phyloP scores from a whole-genome alignment of 2,797 vertebrate genomes.

The Vultur gryphus region DNA sequence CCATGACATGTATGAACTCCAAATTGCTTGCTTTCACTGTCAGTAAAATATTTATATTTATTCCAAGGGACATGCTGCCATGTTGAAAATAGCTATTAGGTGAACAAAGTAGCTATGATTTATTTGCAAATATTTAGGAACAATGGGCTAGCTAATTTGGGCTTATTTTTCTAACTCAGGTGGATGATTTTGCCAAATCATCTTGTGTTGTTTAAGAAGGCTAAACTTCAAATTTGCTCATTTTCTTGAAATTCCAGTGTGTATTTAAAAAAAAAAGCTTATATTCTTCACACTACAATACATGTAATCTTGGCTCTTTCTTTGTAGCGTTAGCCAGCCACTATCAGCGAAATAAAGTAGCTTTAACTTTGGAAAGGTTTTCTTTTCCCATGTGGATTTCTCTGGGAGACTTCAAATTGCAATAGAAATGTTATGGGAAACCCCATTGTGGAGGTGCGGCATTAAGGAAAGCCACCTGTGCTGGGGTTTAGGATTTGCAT shows the following conservation, averaged over 20 bases:
- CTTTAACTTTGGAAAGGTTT: conserved; percentile 35
- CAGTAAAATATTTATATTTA: conserved; percentile 45
- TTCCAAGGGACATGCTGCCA: not conserved
- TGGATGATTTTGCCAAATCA: conserved; percentile 32
- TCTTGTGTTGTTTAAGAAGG: conserved; percentile 26
- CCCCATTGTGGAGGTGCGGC: not conserved
- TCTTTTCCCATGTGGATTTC: not conserved
- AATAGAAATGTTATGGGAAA: not conserved
- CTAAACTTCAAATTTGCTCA: conserved; percentile 21
- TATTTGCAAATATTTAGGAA: conserved; percentile 18
- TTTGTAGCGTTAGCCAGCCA: not conserved
- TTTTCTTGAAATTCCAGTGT: not conserved
- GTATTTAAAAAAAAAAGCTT: not conserved
- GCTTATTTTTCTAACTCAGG: not conserved
- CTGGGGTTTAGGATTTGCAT: not conserved
- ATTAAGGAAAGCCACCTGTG: not conserved
- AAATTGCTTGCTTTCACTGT: conserved; percentile 12
- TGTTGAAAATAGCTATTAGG: not conserved
- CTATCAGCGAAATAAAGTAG: not conserved
- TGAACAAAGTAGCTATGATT: conserved; percentile 23
- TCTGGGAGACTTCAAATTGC: not conserved
- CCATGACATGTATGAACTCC: not conserved
- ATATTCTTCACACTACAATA: not conserved
- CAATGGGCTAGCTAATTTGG: not conserved
- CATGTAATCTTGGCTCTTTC: not conserved